These are phyloP conservation scores for Rhorus exstirpatorius DNA, from an alignment of 2,888 invertebrate species.

Conservation along the genomic window DNA sequence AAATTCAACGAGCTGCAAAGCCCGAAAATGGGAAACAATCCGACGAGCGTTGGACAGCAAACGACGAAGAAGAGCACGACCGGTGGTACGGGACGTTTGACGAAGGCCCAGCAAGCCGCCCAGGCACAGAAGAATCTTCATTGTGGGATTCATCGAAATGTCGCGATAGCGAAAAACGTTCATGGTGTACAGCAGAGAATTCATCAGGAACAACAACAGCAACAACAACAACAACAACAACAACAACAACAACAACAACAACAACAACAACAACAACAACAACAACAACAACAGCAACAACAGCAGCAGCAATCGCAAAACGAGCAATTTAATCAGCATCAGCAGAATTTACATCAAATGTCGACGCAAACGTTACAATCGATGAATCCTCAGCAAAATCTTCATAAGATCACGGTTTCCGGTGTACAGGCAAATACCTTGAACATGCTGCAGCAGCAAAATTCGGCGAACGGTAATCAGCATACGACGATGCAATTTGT, in stretches of 20 bases:
- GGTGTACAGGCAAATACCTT: constrained; percentile 77
- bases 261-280: constrained; percentile 61
- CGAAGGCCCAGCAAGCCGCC: constrained; percentile 63
- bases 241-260: constrained; percentile 73
- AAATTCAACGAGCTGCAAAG: constrained; percentile 67
- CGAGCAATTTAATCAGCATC: constrained; percentile 80
- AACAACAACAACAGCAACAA: constrained; percentile 74
- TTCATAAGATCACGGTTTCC: constrained; percentile 78
- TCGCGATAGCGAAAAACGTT: constrained; percentile 79
- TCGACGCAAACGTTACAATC: constrained; percentile 82
- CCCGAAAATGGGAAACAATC: constrained; percentile 57
- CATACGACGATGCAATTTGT: constrained; percentile 70
- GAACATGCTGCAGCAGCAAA: constrained; percentile 80
- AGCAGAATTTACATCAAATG: constrained; percentile 82
- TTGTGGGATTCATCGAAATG: constrained; percentile 75
- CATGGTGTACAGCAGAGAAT: constrained; percentile 76
- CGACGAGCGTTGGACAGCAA: constrained; percentile 55
- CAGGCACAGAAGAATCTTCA: constrained; percentile 71
- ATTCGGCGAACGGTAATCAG: constrained; percentile 73
- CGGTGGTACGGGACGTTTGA: constrained; percentile 57
- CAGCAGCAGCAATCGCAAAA: constrained; percentile 59
- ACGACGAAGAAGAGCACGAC: too few relatives aligned
- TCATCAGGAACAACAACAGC: constrained; percentile 75
- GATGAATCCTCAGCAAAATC: constrained; percentile 82
- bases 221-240: constrained; percentile 66